Base-by-base conservation (phyloP, 2,797 vertebrate species). In the Scleropages formosus region DNA sequence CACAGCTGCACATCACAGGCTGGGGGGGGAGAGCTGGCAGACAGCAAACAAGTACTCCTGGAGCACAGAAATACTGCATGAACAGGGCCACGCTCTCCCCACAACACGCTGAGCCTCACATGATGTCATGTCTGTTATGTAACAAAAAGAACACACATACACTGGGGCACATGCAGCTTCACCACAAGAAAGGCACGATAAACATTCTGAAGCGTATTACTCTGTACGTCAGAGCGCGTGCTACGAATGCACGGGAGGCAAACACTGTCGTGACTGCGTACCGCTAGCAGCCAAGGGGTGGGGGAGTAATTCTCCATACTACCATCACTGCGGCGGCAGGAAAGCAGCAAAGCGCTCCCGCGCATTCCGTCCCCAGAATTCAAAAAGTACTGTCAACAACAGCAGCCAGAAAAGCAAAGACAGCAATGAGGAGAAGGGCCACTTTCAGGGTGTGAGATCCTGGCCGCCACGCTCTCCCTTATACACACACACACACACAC, bases 401-500 rank as follows among this genome's bases (percentile, higher is more conserved):
- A 12, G 51, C 24, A 22, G 24, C 53, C 51, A 75, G 74, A 47
- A 58, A 0, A 58, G 53, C 53, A 13, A 58, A 18, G 53, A 58
- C 53, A 58, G 3, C n/a, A n/a, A n/a, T n/a, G n/a, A 58, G 22
- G 53, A 39, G 39, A 44, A 39, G 0, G 27, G 26, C 53, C 15
- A 20, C 67, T 69, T 24, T 16, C 8, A 26, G 26, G 0, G 20
- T 26, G 27, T 22, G 0, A 9, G 22, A 18, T 44, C 9, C 31
- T 18, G 20, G 31, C 31, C 6, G 31, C 31, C 31, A 39, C 31
- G 6, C 31, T 56, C 18, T 18, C 12, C 12, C 53, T 56, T 18
- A 56, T 53, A 18, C 75, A 78, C 68, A 72, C 65, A 69, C 44
- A 73, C 26, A 74, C 53, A 61, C 63, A 68, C 47, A 66, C 18